phyloP scores from a whole-genome alignment of 1,140 invertebrate genomes.

The Muscidifurax raptorellus region DNA sequence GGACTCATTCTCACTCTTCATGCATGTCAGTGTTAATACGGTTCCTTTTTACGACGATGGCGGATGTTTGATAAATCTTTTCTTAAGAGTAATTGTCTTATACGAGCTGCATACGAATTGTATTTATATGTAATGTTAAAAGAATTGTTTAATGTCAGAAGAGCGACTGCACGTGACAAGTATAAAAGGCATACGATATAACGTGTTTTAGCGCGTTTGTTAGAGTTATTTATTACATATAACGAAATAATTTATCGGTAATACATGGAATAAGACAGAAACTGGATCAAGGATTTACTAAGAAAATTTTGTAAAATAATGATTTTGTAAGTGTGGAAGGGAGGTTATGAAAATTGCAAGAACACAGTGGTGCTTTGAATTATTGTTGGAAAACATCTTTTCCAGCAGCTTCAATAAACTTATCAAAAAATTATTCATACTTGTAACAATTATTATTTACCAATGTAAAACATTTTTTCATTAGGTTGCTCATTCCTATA shows the following conservation, averaged over 20 bases:
- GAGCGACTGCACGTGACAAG: slow-evolving; percentile 8
- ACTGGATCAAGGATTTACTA: slow-evolving; percentile 36
- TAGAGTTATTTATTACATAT: slow-evolving; percentile 42
- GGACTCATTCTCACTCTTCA: neutral
- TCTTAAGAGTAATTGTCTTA: neutral
- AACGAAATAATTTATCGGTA: slow-evolving; percentile 33
- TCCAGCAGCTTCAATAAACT: slow-evolving; percentile 45
- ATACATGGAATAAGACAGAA: slow-evolving; percentile 30
- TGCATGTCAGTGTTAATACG: slow-evolving; percentile 14
- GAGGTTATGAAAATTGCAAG: slow-evolving; percentile 34
- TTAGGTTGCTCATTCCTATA: slow-evolving; percentile 12
- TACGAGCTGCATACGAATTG: neutral
- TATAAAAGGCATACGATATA: slow-evolving; percentile 13
- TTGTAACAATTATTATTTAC: slow-evolving; percentile 40
- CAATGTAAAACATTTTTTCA: neutral
- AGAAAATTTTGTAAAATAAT: slow-evolving; percentile 52
- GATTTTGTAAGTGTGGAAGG: slow-evolving; percentile 39
- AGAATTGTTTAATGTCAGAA: slow-evolving; percentile 29
- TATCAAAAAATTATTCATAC: slow-evolving; percentile 27
- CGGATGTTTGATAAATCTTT: slow-evolving; percentile 9
- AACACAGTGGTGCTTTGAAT: slow-evolving; percentile 46
- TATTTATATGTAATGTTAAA: neutral
- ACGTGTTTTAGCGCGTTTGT: slow-evolving; percentile 38
- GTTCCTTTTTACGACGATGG: neutral
- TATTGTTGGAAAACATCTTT: slow-evolving; percentile 41